Conservation (phyloP, 1,140 invertebrate species). For the Neuroterus valhalla region DNA sequence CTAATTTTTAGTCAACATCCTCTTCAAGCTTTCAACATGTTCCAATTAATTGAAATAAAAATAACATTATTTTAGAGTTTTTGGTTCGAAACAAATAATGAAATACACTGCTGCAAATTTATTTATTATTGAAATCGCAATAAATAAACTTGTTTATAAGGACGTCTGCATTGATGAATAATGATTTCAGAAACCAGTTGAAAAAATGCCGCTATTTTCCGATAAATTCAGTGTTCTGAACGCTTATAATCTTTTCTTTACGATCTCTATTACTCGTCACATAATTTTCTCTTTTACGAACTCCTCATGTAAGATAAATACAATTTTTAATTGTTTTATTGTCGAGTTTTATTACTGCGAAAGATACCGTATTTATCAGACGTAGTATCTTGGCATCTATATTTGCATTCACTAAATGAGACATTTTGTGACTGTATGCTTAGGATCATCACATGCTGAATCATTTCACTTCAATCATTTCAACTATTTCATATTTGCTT, state of each 20-base stretch:
- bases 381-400: neutral
- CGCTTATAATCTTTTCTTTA: neutral
- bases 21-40: no score
- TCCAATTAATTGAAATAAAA: no score
- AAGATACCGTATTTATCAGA: slow-evolving; percentile 5
- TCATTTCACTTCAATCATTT: no score
- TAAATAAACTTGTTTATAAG: no score
- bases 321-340: slow-evolving; percentile 5
- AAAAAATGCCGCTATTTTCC: no score
- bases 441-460: neutral
- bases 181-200: no score
- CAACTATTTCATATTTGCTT: neutral
- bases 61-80: no score
- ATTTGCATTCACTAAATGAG: neutral
- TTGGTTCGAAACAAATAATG: no score
- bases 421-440: neutral
- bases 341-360: neutral
- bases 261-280: neutral
- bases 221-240: neutral
- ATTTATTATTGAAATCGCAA: no score
- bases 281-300: neutral
- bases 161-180: no score
- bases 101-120: no score
- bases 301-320: neutral
- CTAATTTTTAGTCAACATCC: no score